These are phyloP conservation scores for Neosilurus hyrtlii DNA, from an alignment of 2,797 vertebrate genomes.

Conservation along the genomic window DNA sequence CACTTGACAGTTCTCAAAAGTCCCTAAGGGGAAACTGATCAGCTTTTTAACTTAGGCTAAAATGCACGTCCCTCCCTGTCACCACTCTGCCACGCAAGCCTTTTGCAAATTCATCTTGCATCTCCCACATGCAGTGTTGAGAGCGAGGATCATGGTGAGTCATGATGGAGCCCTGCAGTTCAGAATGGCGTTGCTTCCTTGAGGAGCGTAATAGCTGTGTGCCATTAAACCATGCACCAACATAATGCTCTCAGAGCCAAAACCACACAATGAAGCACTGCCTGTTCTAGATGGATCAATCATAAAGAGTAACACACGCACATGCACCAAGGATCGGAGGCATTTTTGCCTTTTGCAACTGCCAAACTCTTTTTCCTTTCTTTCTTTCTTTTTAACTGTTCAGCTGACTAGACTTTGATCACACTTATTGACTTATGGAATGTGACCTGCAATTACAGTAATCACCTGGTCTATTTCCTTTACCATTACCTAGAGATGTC, in stretches of 20 bases:
- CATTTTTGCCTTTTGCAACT: conserved; percentile 24
- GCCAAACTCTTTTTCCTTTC: background rate
- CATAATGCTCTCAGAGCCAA: conserved; percentile 1
- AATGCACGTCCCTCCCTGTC: background rate
- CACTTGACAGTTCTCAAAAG: background rate
- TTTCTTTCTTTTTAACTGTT: conserved; percentile 43
- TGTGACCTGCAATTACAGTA: conserved; percentile 53
- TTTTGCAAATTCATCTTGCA: conserved; percentile 16
- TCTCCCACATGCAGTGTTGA: background rate
- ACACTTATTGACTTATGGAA: conserved; percentile 35
- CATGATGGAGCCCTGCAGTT: conserved; percentile 22
- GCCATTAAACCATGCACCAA: conserved; percentile 32
- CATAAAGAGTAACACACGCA: background rate
- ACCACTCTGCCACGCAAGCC: background rate
- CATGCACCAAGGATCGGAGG: background rate
- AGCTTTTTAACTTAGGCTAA: background rate
- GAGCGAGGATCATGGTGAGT: conserved; percentile 19
- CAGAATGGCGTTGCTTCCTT: conserved; percentile 17
- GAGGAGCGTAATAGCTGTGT: conserved; percentile 22
- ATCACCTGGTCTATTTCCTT: background rate
- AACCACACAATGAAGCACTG: conserved; percentile 9
- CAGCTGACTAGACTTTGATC: conserved; percentile 64
- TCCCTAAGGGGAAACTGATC: background rate
- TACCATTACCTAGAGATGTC: background rate
- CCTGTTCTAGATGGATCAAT: conserved; percentile 3